Conservation (phyloP, 2,113 vertebrate species). For the Calonectris borealis region DNA sequence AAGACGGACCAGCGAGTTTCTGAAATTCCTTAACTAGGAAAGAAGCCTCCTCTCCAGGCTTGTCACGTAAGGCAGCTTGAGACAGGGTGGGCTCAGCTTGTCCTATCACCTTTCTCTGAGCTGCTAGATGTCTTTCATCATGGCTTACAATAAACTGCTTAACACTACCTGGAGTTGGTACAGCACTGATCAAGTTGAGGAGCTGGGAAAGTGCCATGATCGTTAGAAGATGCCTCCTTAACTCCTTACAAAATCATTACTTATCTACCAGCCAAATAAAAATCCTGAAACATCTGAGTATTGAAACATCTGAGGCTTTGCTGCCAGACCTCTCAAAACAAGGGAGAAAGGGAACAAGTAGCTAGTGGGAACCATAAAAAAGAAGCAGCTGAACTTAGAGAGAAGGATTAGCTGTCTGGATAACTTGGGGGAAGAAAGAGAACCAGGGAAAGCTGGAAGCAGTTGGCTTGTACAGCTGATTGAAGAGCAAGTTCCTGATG, state of each 20-base stretch:
- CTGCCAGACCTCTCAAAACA: background rate
- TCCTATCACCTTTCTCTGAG: background rate
- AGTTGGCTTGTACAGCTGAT: background rate
- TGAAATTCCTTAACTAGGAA: background rate
- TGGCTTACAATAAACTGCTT: background rate
- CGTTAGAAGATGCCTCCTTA: background rate
- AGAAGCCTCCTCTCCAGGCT: background rate
- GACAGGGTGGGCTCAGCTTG: background rate
- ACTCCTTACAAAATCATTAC: background rate
- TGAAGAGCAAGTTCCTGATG: background rate
- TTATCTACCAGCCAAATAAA: background rate
- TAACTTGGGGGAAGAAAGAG: background rate
- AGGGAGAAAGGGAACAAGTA: background rate
- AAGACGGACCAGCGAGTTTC: background rate
- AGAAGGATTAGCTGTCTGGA: background rate
- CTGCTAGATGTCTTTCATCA: background rate
- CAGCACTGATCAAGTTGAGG: background rate
- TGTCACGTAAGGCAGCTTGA: background rate
- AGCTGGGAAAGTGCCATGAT: background rate
- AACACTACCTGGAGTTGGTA: background rate
- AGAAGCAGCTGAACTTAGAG: background rate
- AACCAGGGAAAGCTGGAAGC: background rate
- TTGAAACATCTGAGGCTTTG: background rate
- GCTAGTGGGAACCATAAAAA: background rate
- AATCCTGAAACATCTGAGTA: background rate